Conservation (phyloP, 2,888 invertebrate species). For the Agrochola lota region DNA sequence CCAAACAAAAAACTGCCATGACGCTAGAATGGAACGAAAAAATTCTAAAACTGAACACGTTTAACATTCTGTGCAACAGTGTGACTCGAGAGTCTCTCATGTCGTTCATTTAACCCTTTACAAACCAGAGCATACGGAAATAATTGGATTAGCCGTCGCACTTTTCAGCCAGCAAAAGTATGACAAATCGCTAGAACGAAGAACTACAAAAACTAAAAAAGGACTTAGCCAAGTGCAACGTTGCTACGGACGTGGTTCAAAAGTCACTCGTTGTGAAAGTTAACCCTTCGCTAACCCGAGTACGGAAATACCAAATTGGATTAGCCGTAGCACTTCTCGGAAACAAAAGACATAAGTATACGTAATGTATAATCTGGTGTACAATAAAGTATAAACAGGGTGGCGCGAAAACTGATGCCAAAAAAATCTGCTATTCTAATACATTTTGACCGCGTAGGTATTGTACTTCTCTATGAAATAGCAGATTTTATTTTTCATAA, state of each 20-base stretch:
- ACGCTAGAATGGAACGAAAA: neutral
- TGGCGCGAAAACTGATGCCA: too few relatives aligned
- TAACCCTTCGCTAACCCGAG: neutral
- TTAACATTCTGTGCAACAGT: constrained; percentile 7
- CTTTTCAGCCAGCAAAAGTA: constrained; percentile 2
- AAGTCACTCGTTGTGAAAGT: constrained; percentile 6
- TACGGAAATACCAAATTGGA: constrained; percentile 20
- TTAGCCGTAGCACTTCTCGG: constrained; percentile 1
- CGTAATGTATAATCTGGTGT: too few relatives aligned
- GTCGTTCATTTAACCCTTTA: constrained; percentile 13
- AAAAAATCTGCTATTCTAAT: too few relatives aligned
- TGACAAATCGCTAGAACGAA: constrained; percentile 15
- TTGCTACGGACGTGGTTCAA: neutral
- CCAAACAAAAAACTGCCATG: constrained; percentile 13
- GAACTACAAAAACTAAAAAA: constrained; percentile 25
- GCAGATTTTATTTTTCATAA: too few relatives aligned
- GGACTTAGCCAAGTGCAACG: neutral
- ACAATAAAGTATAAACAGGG: too few relatives aligned
- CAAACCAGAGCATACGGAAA: constrained; percentile 23
- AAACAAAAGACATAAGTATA: constrained; percentile 1
- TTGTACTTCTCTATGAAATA: too few relatives aligned
- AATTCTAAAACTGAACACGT: constrained; percentile 20
- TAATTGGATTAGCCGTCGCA: constrained; percentile 33
- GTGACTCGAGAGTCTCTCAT: constrained; percentile 21
- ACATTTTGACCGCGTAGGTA: too few relatives aligned